Evolutionary conservation across 1,140 invertebrate species (phyloP).

Genomic region (Dendrolimus kikuchii): DNA sequence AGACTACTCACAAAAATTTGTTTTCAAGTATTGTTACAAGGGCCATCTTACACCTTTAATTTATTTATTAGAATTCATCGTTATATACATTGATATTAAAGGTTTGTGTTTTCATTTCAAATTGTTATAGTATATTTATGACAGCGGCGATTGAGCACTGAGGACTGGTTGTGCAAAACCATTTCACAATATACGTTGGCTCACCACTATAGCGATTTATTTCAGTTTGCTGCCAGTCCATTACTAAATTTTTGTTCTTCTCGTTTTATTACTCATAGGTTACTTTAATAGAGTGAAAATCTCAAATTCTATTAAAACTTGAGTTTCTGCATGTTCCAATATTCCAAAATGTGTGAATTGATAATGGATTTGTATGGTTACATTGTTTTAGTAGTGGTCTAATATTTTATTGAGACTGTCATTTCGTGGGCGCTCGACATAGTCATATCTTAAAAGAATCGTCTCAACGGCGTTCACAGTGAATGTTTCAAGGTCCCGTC

Average conservation of each 20-base stretch:
- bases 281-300: too few species aligned
- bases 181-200: slow-evolving; percentile 52
- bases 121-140: slow-evolving; percentile 6
- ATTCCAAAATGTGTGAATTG: too few species aligned
- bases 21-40: too few species aligned
- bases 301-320: too few species aligned
- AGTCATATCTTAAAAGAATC: slow-evolving; percentile 52
- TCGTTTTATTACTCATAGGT: slow-evolving; percentile 33
- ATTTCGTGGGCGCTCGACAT: slow-evolving; percentile 47
- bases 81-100: too few species aligned
- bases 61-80: too few species aligned
- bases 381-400: too few species aligned
- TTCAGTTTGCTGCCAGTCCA: slow-evolving; percentile 28
- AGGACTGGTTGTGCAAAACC: slow-evolving; percentile 50
- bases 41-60: too few species aligned
- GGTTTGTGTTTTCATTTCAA: too few species aligned
- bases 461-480: slow-evolving; percentile 62
- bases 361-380: too few species aligned
- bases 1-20: too few species aligned
- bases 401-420: background rate
- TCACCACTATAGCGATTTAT: slow-evolving; percentile 46
- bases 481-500: slow-evolving; percentile 69
- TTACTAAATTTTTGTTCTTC: slow-evolving; percentile 42
- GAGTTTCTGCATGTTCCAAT: too few species aligned
- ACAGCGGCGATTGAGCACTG: slow-evolving; percentile 25